These are phyloP conservation scores for Pachyrhynchus sulphureomaculatus DNA, from an alignment of 1,140 invertebrate species.

Conservation along the genomic window DNA sequence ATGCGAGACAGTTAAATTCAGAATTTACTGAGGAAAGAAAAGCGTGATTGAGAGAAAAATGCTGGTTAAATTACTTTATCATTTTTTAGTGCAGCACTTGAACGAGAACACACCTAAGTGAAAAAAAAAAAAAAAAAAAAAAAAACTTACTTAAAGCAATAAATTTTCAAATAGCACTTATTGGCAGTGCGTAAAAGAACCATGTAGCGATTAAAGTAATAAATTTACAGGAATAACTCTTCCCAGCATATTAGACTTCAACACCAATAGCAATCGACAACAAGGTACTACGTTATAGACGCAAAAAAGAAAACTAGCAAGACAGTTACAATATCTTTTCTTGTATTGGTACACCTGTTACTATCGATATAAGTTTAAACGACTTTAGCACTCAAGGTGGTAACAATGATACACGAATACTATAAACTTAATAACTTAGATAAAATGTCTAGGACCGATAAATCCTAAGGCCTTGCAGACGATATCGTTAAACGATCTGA, in stretches of 20 bases:
- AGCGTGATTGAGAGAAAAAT: no score
- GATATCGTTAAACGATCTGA: slow-evolving; percentile 1
- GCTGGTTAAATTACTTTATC: no score
- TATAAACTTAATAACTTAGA: slow-evolving; percentile 4
- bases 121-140: no score
- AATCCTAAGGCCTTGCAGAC: background rate
- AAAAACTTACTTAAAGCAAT: no score
- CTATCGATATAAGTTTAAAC: background rate
- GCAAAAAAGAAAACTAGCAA: background rate
- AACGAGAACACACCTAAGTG: no score
- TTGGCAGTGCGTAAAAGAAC: background rate
- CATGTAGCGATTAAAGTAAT: background rate
- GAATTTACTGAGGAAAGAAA: no score
- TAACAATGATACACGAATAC: slow-evolving; percentile 6
- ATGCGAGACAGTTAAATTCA: no score
- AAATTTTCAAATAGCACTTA: no score
- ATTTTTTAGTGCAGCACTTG: no score
- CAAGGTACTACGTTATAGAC: background rate
- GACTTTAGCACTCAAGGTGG: slow-evolving; percentile 4
- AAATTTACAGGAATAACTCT: background rate
- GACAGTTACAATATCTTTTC: background rate
- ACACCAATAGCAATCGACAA: background rate
- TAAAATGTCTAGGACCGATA: background rate
- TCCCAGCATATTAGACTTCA: background rate
- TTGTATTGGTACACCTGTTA: slow-evolving; percentile 2